Evolutionary conservation across 2,888 invertebrate genomes (phyloP).

Genomic region (Ceraclea dissimilis): DNA sequence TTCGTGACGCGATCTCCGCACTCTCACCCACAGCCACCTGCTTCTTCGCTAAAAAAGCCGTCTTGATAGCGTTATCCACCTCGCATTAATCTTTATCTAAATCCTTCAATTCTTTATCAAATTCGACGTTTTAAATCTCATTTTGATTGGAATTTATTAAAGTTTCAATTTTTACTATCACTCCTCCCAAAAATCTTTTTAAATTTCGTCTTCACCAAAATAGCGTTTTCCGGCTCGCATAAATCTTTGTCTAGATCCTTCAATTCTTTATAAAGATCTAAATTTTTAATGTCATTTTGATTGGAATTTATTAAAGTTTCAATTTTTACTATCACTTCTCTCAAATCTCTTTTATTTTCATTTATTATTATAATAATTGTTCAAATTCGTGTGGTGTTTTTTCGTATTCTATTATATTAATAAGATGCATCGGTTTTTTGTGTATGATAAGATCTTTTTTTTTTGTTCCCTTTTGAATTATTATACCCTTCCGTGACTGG

Average conservation of each 20-base stretch:
- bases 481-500: slow-evolving; percentile 23
- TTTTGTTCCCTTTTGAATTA: not conserved
- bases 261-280: slow-evolving; percentile 5
- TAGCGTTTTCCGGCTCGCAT: slow-evolving; percentile 15
- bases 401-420: slow-evolving; percentile 17
- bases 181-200: not conserved
- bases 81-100: slow-evolving; percentile 5
- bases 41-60: slow-evolving; percentile 24
- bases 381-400: not conserved
- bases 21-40: slow-evolving; percentile 21
- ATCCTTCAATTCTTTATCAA: slow-evolving; percentile 1
- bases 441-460: slow-evolving; percentile 8
- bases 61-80: slow-evolving; percentile 20
- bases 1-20: slow-evolving; percentile 39
- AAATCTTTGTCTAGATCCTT: slow-evolving; percentile 3
- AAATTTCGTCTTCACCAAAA: slow-evolving; percentile 15
- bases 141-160: not conserved
- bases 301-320: not conserved
- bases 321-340: slow-evolving; percentile 5
- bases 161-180: slow-evolving; percentile 5
- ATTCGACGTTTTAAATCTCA: slow-evolving; percentile 13
- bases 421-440: slow-evolving; percentile 19
- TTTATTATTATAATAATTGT: not conserved
- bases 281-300: slow-evolving; percentile 14
- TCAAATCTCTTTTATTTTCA: not conserved